These are phyloP conservation scores for Elymnias hypermnestra DNA, from an alignment of 1,140 invertebrate species.

Conservation along the genomic window DNA sequence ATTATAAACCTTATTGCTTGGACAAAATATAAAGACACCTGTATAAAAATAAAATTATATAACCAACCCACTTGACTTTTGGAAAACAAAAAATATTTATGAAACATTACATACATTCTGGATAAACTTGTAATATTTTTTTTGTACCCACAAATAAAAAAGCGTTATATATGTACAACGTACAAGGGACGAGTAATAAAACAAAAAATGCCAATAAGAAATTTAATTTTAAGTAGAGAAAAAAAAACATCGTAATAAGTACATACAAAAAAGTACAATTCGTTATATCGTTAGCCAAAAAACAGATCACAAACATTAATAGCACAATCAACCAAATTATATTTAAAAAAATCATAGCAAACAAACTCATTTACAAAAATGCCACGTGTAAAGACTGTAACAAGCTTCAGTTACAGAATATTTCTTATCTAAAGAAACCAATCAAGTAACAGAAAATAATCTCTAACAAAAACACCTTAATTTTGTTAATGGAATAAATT, in stretches of 20 bases:
- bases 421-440: constrained; percentile 8
- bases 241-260: constrained; percentile 55
- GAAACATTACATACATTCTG: too few species aligned
- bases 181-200: too few species aligned
- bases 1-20: too few species aligned
- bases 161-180: too few species aligned
- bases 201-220: constrained; percentile 48
- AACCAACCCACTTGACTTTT: too few species aligned
- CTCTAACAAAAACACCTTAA: constrained; percentile 14
- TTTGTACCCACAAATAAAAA: too few species aligned
- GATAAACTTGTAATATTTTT: too few species aligned
- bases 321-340: constrained; percentile 15
- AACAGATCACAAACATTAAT: constrained; percentile 21
- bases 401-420: not conserved
- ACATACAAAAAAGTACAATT: constrained; percentile 47
- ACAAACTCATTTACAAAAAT: constrained; percentile 17
- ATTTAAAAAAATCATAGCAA: constrained; percentile 11
- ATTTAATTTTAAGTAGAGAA: constrained; percentile 48
- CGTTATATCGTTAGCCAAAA: constrained; percentile 35
- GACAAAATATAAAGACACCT: too few species aligned
- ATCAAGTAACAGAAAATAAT: constrained; percentile 21
- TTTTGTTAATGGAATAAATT: constrained; percentile 29
- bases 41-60: too few species aligned
- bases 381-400: constrained; percentile 9
- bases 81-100: too few species aligned